Conservation (phyloP, 1,140 invertebrate species). For the Tetramorium alpestre region DNA sequence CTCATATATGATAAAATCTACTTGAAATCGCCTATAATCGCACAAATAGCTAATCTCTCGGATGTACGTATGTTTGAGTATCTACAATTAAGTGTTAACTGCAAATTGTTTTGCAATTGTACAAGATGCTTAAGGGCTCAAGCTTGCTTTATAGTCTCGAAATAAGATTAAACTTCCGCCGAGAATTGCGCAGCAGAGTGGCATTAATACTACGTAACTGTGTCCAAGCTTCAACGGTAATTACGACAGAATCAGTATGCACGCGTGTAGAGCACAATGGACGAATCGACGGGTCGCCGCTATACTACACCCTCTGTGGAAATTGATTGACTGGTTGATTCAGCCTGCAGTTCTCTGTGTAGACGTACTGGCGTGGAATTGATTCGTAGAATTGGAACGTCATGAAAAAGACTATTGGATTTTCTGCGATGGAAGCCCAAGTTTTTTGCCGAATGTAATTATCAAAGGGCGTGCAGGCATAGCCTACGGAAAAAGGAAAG, state of each 20-base stretch:
- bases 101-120: neutral
- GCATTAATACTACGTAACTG: constrained; percentile 24
- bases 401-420: constrained; percentile 40
- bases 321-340: constrained; percentile 31
- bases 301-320: neutral
- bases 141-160: neutral
- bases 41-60: neutral
- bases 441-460: constrained; percentile 41
- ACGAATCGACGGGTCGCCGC: neutral
- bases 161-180: neutral
- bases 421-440: constrained; percentile 2
- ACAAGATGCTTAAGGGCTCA: neutral
- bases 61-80: neutral
- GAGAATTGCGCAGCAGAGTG: neutral
- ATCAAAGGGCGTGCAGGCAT: neutral
- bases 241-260: constrained; percentile 19
- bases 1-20: too few species aligned
- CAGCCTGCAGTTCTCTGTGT: neutral
- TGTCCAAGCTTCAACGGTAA: neutral
- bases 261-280: neutral
- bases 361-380: neutral
- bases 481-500: neutral
- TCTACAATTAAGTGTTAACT: neutral
- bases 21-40: neutral
- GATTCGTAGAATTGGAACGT: constrained; percentile 51